Percentiles rank a stretch among this genome's conserved stretches.
Evolutionary conservation across 2,888 invertebrate species (phyloP).

Genomic region (Watsonalla binaria): DNA sequence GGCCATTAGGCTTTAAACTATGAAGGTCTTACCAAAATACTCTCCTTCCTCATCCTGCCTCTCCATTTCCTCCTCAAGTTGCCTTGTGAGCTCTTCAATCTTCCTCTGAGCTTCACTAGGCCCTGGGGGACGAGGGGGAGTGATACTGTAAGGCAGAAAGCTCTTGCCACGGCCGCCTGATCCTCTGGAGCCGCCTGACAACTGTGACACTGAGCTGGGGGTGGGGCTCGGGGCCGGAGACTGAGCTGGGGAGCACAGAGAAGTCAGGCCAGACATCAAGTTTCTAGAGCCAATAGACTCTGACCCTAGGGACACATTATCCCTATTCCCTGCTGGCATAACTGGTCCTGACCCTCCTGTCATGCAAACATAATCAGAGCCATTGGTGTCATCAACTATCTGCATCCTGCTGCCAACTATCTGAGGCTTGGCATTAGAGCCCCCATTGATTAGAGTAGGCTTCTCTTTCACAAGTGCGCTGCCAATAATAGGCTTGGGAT

Average conservation of each 20-base stretch:
- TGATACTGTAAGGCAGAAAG: conserved; percentile 91
- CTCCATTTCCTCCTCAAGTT: conserved; percentile 97
- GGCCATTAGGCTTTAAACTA: not conserved
- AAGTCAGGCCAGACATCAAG: conserved; percentile 63
- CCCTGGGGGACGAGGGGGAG: conserved; percentile 91
- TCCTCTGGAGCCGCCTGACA: conserved; percentile 79
- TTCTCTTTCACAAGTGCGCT: conserved; percentile 71
- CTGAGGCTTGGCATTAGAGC: conserved; percentile 42
- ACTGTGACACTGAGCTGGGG: conserved; percentile 79
- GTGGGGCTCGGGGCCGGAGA: conserved; percentile 82
- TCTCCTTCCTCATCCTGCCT: conserved; percentile 96
- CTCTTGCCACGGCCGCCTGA: conserved; percentile 81
- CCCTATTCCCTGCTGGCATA: conserved; percentile 63
- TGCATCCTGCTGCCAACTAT: conserved; percentile 56
- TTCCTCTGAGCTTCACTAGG: conserved; percentile 96
- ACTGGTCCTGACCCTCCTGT: conserved; percentile 82
- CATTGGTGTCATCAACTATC: conserved; percentile 84
- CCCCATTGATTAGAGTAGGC: conserved; percentile 51
- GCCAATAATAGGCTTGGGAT: conserved; percentile 78
- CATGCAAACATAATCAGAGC: conserved; percentile 91
- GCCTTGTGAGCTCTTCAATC: conserved; percentile 94
- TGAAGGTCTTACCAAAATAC: conserved; percentile 89
- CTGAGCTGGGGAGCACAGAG: conserved; percentile 73
- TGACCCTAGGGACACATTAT: conserved; percentile 58
- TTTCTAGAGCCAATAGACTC: conserved; percentile 62